Evolutionary conservation across 2,113 vertebrate species (phyloP).

Genomic region (Pygoscelis antarcticus): DNA sequence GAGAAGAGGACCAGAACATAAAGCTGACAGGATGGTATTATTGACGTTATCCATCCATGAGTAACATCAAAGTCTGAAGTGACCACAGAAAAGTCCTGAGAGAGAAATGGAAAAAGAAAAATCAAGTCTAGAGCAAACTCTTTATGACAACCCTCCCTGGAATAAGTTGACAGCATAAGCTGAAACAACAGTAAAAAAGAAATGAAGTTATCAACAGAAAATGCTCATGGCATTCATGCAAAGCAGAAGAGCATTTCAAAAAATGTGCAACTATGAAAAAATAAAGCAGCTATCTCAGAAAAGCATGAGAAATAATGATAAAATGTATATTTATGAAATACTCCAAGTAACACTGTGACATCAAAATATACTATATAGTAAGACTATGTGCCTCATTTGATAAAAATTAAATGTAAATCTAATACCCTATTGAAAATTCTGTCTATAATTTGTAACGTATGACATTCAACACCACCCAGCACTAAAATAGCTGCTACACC

Average conservation of each 20-base stretch:
- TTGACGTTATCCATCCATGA: conserved; percentile 25
- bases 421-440: not conserved
- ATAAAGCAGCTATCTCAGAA: not conserved
- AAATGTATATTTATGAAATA: not conserved
- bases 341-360: not conserved
- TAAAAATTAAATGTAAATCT: not conserved
- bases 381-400: not conserved
- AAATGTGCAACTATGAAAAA: not conserved
- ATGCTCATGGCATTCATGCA: not conserved
- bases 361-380: not conserved
- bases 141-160: not conserved
- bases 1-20: conserved; percentile 42
- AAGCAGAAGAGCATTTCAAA: not conserved
- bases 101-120: conserved; percentile 33
- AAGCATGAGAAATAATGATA: not conserved
- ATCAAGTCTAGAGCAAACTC: not conserved
- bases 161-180: not conserved
- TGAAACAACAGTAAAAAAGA: not conserved
- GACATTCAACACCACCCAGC: not conserved
- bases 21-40: conserved; percentile 37
- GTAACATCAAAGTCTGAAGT: conserved; percentile 23
- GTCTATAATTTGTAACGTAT: not conserved
- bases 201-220: not conserved
- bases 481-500: not conserved
- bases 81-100: conserved; percentile 33